These are phyloP conservation scores for Phyllopteryx taeniolatus DNA, from an alignment of 2,113 vertebrate genomes.

Conservation along the genomic window DNA sequence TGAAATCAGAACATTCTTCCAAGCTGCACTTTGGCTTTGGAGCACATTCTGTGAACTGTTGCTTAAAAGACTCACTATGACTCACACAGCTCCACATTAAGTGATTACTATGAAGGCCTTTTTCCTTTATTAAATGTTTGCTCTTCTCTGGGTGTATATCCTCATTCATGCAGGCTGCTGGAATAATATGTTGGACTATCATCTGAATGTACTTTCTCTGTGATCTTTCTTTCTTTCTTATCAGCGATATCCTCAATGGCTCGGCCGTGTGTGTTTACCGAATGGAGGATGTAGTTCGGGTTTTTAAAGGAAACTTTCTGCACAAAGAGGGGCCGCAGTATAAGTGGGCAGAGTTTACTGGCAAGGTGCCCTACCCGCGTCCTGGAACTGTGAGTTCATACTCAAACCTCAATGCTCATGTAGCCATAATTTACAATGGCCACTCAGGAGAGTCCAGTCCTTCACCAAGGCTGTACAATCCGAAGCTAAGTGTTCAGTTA, in stretches of 20 bases:
- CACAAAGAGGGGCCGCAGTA: conserved; percentile 79
- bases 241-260: conserved; percentile 77
- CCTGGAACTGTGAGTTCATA: conserved; percentile 76
- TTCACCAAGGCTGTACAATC: neutral
- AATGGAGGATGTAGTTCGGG: conserved; percentile 76
- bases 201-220: neutral
- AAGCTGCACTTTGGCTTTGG: conserved; percentile 14
- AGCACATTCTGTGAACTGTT: conserved; percentile 29
- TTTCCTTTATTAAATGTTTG: neutral
- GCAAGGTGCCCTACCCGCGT: conserved; percentile 78
- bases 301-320: conserved; percentile 78
- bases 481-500: neutral
- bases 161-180: neutral
- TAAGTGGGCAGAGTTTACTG: conserved; percentile 78
- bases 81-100: conserved; percentile 19
- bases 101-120: neutral
- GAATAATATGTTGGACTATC: neutral
- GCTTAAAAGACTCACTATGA: conserved; percentile 40
- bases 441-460: neutral
- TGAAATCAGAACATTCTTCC: conserved; percentile 29
- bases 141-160: neutral
- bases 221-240: conserved; percentile 11
- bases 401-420: neutral
- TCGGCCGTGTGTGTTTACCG: conserved; percentile 79
- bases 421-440: neutral